Percentiles rank a stretch among this genome's conserved stretches.
phyloP scores from a whole-genome alignment of 2,888 invertebrate genomes.

The Caenorhabditis sp. region DNA sequence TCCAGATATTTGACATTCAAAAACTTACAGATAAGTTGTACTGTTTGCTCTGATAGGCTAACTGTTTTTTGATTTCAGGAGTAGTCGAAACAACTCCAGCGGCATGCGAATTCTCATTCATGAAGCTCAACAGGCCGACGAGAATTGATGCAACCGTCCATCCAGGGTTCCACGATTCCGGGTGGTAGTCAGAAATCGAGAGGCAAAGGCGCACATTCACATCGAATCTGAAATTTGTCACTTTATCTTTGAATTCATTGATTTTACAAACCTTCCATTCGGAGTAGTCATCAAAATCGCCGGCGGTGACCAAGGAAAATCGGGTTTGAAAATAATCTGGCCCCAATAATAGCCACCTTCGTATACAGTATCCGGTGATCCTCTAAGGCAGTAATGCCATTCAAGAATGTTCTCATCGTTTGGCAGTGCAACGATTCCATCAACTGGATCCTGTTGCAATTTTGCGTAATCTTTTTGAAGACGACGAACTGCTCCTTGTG shows the following conservation, averaged over 20 bases:
- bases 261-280: slow-evolving; percentile 78
- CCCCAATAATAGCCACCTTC: slow-evolving; percentile 88
- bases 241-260: not conserved
- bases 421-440: slow-evolving; percentile 77
- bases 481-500: slow-evolving; percentile 80
- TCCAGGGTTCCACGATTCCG: slow-evolving; percentile 99
- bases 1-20: too few relatives aligned
- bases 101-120: slow-evolving; percentile 93
- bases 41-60: slow-evolving; percentile 78
- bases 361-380: slow-evolving; percentile 92
- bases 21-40: slow-evolving; percentile 82
- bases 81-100: slow-evolving; percentile 80
- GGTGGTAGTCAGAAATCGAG: slow-evolving; percentile 92
- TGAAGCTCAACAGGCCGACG: slow-evolving; percentile 69
- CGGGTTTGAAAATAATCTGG: slow-evolving; percentile 87
- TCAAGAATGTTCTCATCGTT: slow-evolving; percentile 92
- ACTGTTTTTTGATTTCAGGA: slow-evolving; percentile 71
- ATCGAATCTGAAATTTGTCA: slow-evolving; percentile 34
- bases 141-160: slow-evolving; percentile 96
- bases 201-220: slow-evolving; percentile 80
- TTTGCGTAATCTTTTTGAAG: slow-evolving; percentile 94
- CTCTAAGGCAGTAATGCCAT: slow-evolving; percentile 96
- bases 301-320: slow-evolving; percentile 70
- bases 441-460: slow-evolving; percentile 78
- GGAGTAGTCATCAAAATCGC: slow-evolving; percentile 80